Evolutionary conservation across 2,113 vertebrate species (phyloP).

Genomic region (Ciconia stormi): DNA sequence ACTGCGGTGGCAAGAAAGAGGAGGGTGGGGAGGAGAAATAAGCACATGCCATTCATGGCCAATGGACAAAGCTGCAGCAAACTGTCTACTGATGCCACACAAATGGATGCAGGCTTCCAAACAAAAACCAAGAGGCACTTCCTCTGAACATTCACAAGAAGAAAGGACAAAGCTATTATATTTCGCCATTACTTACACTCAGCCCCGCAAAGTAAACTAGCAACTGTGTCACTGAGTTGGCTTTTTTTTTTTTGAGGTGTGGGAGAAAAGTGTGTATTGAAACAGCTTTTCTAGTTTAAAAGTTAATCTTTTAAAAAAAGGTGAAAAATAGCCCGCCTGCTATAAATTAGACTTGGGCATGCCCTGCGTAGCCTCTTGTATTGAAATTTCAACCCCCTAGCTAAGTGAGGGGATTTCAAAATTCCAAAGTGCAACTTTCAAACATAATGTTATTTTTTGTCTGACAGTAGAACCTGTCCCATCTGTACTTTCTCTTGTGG

Average conservation of each 20-base stretch:
- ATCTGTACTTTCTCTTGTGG: background rate
- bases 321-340: background rate
- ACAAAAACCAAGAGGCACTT: background rate
- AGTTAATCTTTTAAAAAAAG: background rate
- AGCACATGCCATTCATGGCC: rapidly evolving
- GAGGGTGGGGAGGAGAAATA: background rate
- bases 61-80: background rate
- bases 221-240: background rate
- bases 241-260: background rate
- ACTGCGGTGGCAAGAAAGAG: background rate
- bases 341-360: background rate
- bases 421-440: background rate
- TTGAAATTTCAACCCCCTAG: background rate
- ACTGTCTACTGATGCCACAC: background rate
- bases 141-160: background rate
- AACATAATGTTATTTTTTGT: background rate
- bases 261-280: background rate
- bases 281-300: background rate
- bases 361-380: background rate
- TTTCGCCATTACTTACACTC: background rate
- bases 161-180: background rate
- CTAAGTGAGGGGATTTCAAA: background rate
- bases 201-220: background rate
- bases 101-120: background rate
- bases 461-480: background rate